Evolutionary conservation across 2,113 vertebrate genomes (phyloP).

Genomic region (Pao palembangensis): DNA sequence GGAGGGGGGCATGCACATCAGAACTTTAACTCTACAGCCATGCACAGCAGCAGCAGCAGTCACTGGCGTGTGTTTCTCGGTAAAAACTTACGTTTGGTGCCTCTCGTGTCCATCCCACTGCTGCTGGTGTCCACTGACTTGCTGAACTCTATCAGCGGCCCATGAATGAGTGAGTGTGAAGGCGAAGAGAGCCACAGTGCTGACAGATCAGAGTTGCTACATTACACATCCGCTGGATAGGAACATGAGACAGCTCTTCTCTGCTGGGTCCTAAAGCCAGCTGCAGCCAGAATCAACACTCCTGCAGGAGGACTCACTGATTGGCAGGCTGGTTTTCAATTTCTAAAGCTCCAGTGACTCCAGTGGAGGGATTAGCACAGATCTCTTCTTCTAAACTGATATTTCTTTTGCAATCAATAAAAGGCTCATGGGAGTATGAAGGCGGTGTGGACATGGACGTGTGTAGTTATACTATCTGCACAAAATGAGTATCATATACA

Average conservation of each 20-base stretch:
- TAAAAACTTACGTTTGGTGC: constrained; percentile 60
- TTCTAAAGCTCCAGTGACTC: no score
- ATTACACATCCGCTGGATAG: constrained; percentile 8
- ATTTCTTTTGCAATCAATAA: no score
- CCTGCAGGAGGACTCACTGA: no score
- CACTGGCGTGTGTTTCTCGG: background rate
- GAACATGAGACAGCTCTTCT: constrained; percentile 2
- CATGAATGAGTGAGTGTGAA: constrained; percentile 33
- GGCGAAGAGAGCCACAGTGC: constrained; percentile 12
- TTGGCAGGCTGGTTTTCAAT: no score
- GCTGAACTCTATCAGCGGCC: constrained; percentile 7
- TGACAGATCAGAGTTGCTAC: constrained; percentile 34
- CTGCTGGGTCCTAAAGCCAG: constrained; percentile 71
- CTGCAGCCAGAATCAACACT: fast-evolving
- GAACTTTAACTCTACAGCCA: background rate
- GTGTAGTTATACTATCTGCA: no score
- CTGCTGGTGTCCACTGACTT: constrained; percentile 26
- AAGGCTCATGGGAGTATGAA: no score
- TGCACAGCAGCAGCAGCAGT: background rate
- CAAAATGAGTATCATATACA: no score
- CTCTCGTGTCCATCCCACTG: constrained; percentile 57
- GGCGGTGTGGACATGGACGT: no score
- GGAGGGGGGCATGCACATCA: background rate
- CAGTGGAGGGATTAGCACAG: no score
- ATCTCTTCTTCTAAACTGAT: no score